Base-by-base conservation (phyloP, 2,113 vertebrate genomes). In the Aphyosemion australe region DNA sequence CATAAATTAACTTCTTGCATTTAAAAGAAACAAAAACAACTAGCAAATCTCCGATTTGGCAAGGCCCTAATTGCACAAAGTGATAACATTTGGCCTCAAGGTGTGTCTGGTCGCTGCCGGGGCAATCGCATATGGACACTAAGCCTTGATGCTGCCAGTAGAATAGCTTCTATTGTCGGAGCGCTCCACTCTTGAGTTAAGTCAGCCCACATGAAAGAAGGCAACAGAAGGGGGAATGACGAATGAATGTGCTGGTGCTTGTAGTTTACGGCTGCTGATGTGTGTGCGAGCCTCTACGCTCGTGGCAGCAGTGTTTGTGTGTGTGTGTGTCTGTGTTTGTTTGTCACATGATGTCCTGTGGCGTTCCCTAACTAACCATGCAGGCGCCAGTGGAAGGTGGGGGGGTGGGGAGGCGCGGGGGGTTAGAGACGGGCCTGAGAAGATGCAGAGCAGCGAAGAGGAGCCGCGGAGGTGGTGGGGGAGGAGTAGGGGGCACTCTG, bases 331-430 rank as follows among this genome's bases (percentile, higher is more conserved):
- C 90, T 84, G 84, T 90, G 82, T 88, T 91, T 84, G 84, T 90
- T 92, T 90, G 87, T 93, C 93, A 93, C 92, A 92, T 92, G 92
- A 93, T 92, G 91, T 91, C 91, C 89, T 86, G 86, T 91, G 90
- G 91, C 90, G 69, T 88, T 83, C 88, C 79, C 82, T 93, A 92
- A 93, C 90, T 89, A 92, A 93, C 89, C 91, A 80, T 93, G 88
- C 87, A 93, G 93, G 93, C 93, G 92, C 92, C 93, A 92, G 90
- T 78, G 50, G 74, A 85, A 74, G 81, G 74, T 65, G 66, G 54
- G 60, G 32, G 61, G 50, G 49, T 5, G 34, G 1, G 60, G 46
- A 46, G 61, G 43, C 59, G 57, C 0, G 62, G 65, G 79, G 69
- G 26, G 46, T 37, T 54, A 39, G 76, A 83, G 82, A 78, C 59